Conservation (phyloP, 2,797 vertebrate species). For the Sandelia bainsii region DNA sequence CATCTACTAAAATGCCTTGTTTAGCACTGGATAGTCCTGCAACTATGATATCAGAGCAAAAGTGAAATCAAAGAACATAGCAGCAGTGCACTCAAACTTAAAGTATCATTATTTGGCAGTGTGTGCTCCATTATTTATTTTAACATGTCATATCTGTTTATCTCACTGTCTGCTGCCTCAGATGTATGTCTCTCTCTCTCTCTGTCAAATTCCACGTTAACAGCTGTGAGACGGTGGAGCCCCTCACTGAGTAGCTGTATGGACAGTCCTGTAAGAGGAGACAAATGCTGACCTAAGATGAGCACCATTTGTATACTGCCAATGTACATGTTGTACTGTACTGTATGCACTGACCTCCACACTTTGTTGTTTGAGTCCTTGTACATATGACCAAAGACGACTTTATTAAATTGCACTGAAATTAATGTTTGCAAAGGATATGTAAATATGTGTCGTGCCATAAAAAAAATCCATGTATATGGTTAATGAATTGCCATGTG, state of each 20-base stretch:
- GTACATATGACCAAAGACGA: neutral
- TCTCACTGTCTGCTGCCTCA: neutral
- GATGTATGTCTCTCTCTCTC: neutral
- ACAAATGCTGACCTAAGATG: neutral
- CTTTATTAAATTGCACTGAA: neutral
- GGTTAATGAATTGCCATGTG: neutral
- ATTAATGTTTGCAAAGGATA: neutral
- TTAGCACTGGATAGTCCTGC: no score
- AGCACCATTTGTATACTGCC: conserved; percentile 1
- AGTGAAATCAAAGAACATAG: no score
- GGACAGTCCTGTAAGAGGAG: conserved; percentile 15
- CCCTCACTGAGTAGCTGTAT: conserved; percentile 16
- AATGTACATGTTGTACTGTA: neutral
- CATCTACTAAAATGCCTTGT: neutral
- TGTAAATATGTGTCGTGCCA: neutral
- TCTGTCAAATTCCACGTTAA: conserved; percentile 7
- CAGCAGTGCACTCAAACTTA: no score
- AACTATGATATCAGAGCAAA: no score
- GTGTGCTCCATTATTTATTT: no score
- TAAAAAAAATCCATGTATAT: neutral
- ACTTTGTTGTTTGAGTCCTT: neutral
- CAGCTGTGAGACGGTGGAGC: conserved; percentile 27
- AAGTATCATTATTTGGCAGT: no score
- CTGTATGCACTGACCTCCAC: neutral
- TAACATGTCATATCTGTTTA: no score